Evolutionary conservation across 2,797 vertebrate genomes (phyloP).

Genomic region (Syngnathus acus): DNA sequence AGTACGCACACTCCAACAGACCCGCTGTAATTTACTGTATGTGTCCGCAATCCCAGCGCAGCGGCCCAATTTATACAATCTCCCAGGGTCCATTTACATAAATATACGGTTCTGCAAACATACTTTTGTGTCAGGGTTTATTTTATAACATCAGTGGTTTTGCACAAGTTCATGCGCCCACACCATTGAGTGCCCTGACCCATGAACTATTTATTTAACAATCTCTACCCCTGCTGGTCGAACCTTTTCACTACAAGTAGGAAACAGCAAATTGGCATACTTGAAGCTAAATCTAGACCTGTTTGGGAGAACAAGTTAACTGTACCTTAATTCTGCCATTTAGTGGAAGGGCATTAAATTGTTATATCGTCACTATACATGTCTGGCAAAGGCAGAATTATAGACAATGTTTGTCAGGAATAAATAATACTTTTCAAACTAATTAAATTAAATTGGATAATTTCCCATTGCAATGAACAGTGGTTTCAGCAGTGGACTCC

Average conservation of each 20-base stretch:
- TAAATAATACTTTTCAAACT: background rate
- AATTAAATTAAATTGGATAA: background rate
- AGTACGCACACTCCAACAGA: slow-evolving; percentile 39
- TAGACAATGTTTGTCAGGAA: background rate
- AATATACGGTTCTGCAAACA: slow-evolving; percentile 46
- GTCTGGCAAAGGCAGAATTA: background rate
- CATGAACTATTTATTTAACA: slow-evolving; percentile 58
- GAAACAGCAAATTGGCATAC: background rate
- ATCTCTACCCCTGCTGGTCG: slow-evolving; percentile 66
- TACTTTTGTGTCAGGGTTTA: slow-evolving; percentile 31
- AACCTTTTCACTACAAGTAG: slow-evolving; percentile 32
- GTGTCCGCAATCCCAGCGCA: slow-evolving; percentile 15
- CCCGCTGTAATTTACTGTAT: slow-evolving; percentile 13
- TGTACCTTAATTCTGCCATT: background rate
- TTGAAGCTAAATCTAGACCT: background rate
- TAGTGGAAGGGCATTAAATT: background rate
- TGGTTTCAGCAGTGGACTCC: background rate
- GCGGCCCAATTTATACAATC: slow-evolving; percentile 15
- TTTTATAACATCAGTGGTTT: slow-evolving; percentile 47
- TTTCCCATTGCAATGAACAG: background rate
- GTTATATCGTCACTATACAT: background rate
- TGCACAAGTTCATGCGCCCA: slow-evolving; percentile 26
- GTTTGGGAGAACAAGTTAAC: background rate
- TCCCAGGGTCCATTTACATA: slow-evolving; percentile 20
- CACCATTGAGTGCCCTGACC: slow-evolving; percentile 3